A percentile compares a stretch with the other conserved stretches of the same genome.
Evolutionary conservation across 1,140 invertebrate species (phyloP).

Genomic region (Aphelenchoides avenae): DNA sequence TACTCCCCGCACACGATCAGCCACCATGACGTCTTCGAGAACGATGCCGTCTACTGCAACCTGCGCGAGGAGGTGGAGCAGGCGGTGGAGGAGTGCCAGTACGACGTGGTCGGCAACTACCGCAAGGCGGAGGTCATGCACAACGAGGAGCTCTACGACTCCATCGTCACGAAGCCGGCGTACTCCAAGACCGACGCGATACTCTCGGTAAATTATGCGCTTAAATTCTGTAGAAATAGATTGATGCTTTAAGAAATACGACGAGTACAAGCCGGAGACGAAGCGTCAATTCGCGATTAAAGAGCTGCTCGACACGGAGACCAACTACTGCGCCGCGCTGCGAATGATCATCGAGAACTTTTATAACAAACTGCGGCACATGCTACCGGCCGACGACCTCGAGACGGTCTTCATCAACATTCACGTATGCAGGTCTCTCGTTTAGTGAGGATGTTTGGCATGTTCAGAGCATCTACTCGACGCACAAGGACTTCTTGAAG

Average conservation of each 20-base stretch:
- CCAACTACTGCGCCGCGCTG: constrained; percentile 89
- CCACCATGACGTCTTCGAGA: background rate
- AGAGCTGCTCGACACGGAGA: constrained; percentile 91
- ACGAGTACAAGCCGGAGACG: constrained; percentile 63
- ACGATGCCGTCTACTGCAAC: constrained; percentile 35
- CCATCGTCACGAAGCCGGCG: constrained; percentile 20
- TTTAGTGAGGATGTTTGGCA: constrained; percentile 6
- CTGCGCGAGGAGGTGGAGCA: constrained; percentile 26
- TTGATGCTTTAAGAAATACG: constrained; percentile 21
- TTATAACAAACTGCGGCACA: constrained; percentile 65
- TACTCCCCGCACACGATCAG: constrained; percentile 1
- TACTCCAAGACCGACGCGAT: constrained; percentile 8
- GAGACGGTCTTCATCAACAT: constrained; percentile 41
- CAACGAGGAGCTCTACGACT: constrained; percentile 35
- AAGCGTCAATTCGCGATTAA: constrained; percentile 91
- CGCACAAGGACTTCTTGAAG: constrained; percentile 18
- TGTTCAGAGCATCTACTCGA: constrained; percentile 16
- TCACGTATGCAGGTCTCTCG: constrained; percentile 3
- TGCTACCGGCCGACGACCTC: constrained; percentile 21
- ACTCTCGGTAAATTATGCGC: constrained; percentile 12
- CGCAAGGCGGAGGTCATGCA: constrained; percentile 23
- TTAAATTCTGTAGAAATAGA: constrained; percentile 9
- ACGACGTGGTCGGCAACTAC: constrained; percentile 8
- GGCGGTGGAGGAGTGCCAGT: constrained; percentile 12
- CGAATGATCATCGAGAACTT: constrained; percentile 79